Percentiles rank a stretch among this genome's conserved stretches.
phyloP scores from a whole-genome alignment of 2,888 invertebrate genomes.

The Acleris emargana region DNA sequence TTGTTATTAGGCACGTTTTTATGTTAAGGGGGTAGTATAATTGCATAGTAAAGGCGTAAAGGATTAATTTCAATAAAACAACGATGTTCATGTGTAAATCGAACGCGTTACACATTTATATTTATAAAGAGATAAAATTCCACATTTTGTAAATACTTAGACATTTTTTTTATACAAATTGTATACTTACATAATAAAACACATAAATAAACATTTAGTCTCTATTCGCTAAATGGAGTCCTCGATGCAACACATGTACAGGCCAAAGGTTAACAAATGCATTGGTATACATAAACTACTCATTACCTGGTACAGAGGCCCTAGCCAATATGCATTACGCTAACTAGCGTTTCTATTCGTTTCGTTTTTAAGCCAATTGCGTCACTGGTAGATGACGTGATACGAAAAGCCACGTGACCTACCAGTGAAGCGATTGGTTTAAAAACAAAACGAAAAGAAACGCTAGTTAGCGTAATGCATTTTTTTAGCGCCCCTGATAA shows the following conservation, averaged over 20 bases:
- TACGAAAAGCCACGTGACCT: no score
- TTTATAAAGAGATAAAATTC: conserved; percentile 81
- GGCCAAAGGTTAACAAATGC: conserved; percentile 13
- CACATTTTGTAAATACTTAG: conserved; percentile 79
- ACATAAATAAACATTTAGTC: conserved; percentile 58
- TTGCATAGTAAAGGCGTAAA: neutral
- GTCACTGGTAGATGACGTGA: no score
- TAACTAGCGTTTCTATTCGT: no score
- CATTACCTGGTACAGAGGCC: no score
- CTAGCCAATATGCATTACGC: no score
- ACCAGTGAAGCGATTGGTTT: no score
- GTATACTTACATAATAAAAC: conserved; percentile 54
- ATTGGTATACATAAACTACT: neutral
- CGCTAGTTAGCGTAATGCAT: no score
- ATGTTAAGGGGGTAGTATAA: neutral
- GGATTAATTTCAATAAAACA: conserved; percentile 47
- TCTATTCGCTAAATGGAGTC: conserved; percentile 34
- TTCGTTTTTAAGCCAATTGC: no score
- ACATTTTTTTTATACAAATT: conserved; percentile 68
- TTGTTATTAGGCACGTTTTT: no score
- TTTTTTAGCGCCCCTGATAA: no score
- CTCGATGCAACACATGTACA: conserved; percentile 32
- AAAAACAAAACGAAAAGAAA: no score
- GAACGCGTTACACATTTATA: conserved; percentile 81
- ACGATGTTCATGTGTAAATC: conserved; percentile 60